Conservation (phyloP, 2,113 vertebrate genomes). For the Puma concolor region DNA sequence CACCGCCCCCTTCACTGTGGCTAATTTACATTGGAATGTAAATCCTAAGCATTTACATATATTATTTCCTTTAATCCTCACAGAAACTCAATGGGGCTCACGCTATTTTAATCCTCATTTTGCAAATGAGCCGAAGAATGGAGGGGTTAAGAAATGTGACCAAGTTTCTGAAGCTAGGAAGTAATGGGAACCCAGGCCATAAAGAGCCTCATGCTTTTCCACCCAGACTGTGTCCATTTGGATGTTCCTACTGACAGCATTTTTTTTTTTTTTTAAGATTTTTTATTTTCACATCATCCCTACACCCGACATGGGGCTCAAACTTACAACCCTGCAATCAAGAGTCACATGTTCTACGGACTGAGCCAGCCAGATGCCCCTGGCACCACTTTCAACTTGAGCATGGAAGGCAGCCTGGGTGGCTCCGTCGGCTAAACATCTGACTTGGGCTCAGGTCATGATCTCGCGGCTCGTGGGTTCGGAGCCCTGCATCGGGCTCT, state of each 20-base stretch:
- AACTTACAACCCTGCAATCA: too few species aligned
- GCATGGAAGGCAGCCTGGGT: too few species aligned
- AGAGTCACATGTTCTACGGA: too few species aligned
- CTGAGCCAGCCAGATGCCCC: too few species aligned
- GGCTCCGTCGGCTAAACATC: too few species aligned
- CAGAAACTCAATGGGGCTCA: not conserved
- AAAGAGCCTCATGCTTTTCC: not conserved
- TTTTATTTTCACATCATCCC: too few species aligned
- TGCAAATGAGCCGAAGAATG: slow-evolving; percentile 28
- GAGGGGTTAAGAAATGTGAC: not conserved
- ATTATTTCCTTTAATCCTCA: not conserved
- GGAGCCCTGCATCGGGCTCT: too few species aligned
- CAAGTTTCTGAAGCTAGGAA: not conserved
- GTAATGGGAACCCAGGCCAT: not conserved
- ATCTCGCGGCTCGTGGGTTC: too few species aligned
- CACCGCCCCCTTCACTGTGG: not conserved
- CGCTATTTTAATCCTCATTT: not conserved
- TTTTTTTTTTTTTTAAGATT: not conserved
- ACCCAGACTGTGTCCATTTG: not conserved
- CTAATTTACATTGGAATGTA: not conserved
- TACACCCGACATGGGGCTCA: too few species aligned
- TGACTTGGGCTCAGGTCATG: too few species aligned
- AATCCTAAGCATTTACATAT: not conserved
- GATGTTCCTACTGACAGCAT: not conserved
- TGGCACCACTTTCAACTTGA: not conserved